Conservation (phyloP, 2,888 invertebrate genomes). For the Polydrusus pterygomalis region DNA sequence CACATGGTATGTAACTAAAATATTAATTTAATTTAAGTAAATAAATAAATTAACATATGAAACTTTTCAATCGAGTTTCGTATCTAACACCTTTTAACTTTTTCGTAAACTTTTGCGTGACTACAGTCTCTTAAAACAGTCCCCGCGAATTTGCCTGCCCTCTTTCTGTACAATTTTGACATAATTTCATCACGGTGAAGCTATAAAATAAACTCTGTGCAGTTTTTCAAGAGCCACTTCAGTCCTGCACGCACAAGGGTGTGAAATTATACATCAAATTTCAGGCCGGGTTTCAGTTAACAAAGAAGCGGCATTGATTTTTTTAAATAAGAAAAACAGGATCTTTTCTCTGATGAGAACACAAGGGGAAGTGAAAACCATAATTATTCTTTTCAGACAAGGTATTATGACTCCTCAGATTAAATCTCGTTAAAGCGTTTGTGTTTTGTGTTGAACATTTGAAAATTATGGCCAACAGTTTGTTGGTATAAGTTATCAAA, state of each 20-base stretch:
- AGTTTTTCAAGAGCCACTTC: conserved; percentile 44
- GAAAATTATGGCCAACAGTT: not conserved
- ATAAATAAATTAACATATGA: no score
- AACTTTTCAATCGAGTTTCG: no score
- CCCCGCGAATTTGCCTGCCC: not conserved
- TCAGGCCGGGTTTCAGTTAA: conserved; percentile 13
- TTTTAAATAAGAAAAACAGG: conserved; percentile 8
- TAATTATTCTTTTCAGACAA: conserved; percentile 25
- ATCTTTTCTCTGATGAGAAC: conserved; percentile 25
- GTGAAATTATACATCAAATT: conserved; percentile 40
- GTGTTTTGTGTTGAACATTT: conserved; percentile 7
- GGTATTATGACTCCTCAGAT: conserved; percentile 5
- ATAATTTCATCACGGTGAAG: conserved; percentile 36
- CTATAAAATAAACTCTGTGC: conserved; percentile 38
- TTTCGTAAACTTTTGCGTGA: no score
- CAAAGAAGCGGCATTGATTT: conserved; percentile 29
- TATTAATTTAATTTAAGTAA: no score
- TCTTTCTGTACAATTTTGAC: not conserved
- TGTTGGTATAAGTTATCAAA: not conserved
- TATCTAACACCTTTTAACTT: no score
- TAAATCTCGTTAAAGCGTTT: conserved; percentile 19
- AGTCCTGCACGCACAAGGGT: conserved; percentile 39
- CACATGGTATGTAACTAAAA: no score
- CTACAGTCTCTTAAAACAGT: no score
- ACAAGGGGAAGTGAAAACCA: conserved; percentile 9